Conservation (phyloP, 1,140 invertebrate genomes). For the Caenorhabditis tropicalis region DNA sequence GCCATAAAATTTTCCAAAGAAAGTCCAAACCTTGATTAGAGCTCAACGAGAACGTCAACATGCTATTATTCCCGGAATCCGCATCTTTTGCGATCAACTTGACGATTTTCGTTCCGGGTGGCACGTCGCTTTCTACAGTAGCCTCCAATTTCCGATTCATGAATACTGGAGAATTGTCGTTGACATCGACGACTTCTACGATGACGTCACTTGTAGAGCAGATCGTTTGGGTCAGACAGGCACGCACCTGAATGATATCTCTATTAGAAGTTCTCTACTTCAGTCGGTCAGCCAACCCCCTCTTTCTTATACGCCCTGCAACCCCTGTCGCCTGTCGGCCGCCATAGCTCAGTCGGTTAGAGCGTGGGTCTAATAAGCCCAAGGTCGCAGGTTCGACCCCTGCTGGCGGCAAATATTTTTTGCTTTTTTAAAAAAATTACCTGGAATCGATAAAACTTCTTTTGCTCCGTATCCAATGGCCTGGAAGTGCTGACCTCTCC, state of each 20-base stretch:
- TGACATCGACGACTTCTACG: conserved; percentile 60
- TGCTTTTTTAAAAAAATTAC: conserved; percentile 18
- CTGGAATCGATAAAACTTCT: conserved; percentile 42
- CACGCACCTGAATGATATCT: conserved; percentile 54
- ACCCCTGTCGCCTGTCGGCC: background rate
- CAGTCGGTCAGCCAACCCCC: background rate
- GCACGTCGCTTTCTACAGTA: conserved; percentile 57
- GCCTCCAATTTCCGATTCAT: conserved; percentile 47
- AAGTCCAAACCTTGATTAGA: background rate
- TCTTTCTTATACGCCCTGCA: background rate
- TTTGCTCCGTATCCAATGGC: conserved; percentile 43
- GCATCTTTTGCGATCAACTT: conserved; percentile 57
- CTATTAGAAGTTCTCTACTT: too few species aligned
- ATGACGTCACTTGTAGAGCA: conserved; percentile 57
- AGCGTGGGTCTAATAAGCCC: conserved; percentile 62
- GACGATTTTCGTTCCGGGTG: conserved; percentile 56
- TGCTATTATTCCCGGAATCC: conserved; percentile 59
- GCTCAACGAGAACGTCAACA: conserved; percentile 54
- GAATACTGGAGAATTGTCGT: conserved; percentile 63
- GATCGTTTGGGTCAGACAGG: conserved; percentile 58
- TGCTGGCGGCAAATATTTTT: conserved; percentile 58
- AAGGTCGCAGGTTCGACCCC: conserved; percentile 62
- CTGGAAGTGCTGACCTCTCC: conserved; percentile 39
- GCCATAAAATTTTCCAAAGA: too few species aligned
- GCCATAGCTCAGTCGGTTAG: conserved; percentile 62